phyloP scores from a whole-genome alignment of 2,113 vertebrate species.

The Cololabis saira region DNA sequence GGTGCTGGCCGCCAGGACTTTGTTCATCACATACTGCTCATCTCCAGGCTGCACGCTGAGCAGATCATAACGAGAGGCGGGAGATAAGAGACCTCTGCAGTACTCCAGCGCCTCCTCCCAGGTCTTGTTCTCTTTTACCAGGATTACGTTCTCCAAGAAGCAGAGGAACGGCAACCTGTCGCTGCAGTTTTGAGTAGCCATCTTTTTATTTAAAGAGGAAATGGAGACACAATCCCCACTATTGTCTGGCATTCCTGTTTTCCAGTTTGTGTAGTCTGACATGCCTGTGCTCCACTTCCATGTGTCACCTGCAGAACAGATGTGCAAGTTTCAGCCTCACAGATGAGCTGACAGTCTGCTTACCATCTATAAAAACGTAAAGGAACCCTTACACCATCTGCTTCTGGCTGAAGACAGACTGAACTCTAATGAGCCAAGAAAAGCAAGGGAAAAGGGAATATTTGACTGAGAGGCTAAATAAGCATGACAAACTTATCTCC shows the following conservation, averaged over 20 bases:
- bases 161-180: slow-evolving; percentile 28
- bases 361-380: neutral
- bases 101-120: slow-evolving; percentile 53
- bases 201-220: neutral
- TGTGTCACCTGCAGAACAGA: slow-evolving; percentile 7
- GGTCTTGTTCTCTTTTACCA: slow-evolving; percentile 49
- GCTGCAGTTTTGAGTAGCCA: slow-evolving; percentile 11
- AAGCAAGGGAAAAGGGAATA: no score
- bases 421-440: neutral
- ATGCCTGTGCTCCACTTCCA: slow-evolving; percentile 28
- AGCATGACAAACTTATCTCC: no score
- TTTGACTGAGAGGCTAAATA: no score
- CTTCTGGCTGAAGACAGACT: neutral
- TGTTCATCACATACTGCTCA: neutral
- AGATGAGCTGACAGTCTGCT: neutral
- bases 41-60: slow-evolving; percentile 39
- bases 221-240: slow-evolving; percentile 16
- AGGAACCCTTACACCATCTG: neutral
- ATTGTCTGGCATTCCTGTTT: fast-evolving
- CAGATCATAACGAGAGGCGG: slow-evolving; percentile 1
- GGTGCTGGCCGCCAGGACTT: slow-evolving; percentile 3
- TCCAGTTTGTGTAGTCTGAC: neutral
- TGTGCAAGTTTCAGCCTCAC: neutral
- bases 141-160: slow-evolving; percentile 15
- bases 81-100: slow-evolving; percentile 4